phyloP scores from a whole-genome alignment of 2,797 vertebrate species.

The Sparus aurata region DNA sequence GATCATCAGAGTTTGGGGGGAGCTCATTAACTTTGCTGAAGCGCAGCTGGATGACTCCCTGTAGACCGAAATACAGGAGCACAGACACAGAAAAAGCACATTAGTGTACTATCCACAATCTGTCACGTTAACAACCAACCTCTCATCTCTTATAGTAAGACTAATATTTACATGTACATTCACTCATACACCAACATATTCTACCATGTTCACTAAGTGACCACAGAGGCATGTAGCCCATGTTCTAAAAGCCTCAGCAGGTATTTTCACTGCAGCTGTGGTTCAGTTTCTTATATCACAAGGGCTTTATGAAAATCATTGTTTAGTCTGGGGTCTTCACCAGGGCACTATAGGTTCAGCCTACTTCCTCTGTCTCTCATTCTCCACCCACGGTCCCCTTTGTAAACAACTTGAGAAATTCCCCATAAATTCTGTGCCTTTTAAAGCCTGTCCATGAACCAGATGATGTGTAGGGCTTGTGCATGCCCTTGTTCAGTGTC shows the following conservation, averaged over 20 bases:
- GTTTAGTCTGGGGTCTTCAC: neutral
- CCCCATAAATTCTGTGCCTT: neutral
- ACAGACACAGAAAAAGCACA: constrained; percentile 4
- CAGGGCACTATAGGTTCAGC: neutral
- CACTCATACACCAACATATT: neutral
- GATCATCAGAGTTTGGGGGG: constrained; percentile 88
- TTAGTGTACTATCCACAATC: neutral
- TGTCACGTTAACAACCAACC: neutral
- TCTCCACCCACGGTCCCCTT: neutral
- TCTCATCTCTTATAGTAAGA: neutral
- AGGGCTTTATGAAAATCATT: too few species aligned
- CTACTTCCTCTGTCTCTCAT: constrained; percentile 9
- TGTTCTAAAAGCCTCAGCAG: neutral
- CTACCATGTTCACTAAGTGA: neutral
- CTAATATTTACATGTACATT: neutral
- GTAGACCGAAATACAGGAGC: constrained; percentile 27
- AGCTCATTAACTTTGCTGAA: constrained; percentile 91
- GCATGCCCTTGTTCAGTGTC: neutral
- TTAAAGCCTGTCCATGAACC: neutral
- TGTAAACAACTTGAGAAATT: too few species aligned
- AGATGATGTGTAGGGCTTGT: neutral
- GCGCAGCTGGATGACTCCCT: constrained; percentile 91
- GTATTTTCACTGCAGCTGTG: neutral
- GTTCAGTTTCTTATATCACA: neutral
- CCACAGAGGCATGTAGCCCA: too few species aligned